Conservation (phyloP, 2,797 vertebrate genomes). For the Cryptoprocta ferox region DNA sequence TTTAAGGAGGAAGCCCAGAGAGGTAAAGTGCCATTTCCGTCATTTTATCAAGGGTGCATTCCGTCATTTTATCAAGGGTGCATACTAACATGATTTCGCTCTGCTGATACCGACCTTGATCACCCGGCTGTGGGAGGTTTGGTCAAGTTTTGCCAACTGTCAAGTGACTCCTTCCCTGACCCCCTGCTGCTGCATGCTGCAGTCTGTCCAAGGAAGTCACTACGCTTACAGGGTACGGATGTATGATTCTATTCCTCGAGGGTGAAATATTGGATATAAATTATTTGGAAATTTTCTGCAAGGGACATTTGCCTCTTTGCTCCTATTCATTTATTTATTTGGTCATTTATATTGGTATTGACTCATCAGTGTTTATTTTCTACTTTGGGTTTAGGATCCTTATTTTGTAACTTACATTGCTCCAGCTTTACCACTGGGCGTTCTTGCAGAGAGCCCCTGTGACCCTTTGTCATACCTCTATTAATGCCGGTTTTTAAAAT, state of each 20-base stretch:
- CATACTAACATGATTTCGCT: not conserved
- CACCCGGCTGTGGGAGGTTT: not conserved
- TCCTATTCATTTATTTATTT: not conserved
- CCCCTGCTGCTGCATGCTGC: not conserved
- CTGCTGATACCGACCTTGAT: not conserved
- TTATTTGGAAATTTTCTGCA: not conserved
- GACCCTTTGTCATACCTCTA: not conserved
- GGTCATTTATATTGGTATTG: not conserved
- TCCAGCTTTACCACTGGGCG: not conserved
- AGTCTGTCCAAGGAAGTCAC: not conserved
- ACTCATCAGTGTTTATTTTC: not conserved
- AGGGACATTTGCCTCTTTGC: not conserved
- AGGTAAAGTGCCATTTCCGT: not conserved
- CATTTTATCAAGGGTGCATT: not conserved
- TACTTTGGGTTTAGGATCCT: not conserved
- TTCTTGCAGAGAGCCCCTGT: not conserved
- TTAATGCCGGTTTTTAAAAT: not conserved
- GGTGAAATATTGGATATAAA: not conserved
- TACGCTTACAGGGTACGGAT: rapidly evolving
- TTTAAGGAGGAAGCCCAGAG: not conserved
- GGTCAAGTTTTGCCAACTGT: not conserved
- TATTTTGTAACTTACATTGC: not conserved
- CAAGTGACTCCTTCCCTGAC: not conserved
- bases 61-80: not conserved
- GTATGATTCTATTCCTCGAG: not conserved